These are phyloP conservation scores for Thamnophis elegans DNA, from an alignment of 2,797 vertebrate species.

Conservation along the genomic window DNA sequence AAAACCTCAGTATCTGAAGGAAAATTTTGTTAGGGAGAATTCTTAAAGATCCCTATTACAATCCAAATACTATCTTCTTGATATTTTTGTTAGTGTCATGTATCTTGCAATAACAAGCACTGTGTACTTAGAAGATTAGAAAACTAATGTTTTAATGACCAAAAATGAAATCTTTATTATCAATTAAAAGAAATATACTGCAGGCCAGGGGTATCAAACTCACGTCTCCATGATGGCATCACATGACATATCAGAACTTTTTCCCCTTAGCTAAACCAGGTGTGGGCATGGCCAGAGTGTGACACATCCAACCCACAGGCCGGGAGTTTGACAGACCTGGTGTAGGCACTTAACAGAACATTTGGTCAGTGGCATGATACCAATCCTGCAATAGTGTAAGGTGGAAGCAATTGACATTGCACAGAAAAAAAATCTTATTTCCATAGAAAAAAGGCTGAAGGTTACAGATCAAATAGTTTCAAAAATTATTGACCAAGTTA, in stretches of 20 bases:
- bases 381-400: slow-evolving; percentile 41
- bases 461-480: slow-evolving; percentile 50
- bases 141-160: slow-evolving; percentile 38
- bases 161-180: slow-evolving; percentile 13
- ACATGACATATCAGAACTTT: no score
- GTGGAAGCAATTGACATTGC: slow-evolving; percentile 39
- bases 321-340: not conserved
- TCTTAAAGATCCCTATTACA: not conserved
- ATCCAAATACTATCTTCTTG: not conserved
- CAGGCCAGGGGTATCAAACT: not conserved
- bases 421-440: slow-evolving; percentile 46
- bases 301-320: accelerated
- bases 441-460: slow-evolving; percentile 49
- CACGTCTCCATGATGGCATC: accelerated
- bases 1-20: not conserved
- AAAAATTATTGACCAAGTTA: slow-evolving; percentile 45
- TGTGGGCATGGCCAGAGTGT: no score
- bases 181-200: slow-evolving; percentile 10
- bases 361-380: slow-evolving; percentile 39
- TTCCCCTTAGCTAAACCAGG: no score
- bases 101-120: not conserved
- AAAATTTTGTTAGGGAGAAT: not conserved
- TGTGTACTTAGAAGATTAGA: not conserved
- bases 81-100: not conserved
- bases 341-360: slow-evolving; percentile 44